These are phyloP conservation scores for Elysia chlorotica DNA, from an alignment of 1,140 invertebrate species.

Conservation along the genomic window DNA sequence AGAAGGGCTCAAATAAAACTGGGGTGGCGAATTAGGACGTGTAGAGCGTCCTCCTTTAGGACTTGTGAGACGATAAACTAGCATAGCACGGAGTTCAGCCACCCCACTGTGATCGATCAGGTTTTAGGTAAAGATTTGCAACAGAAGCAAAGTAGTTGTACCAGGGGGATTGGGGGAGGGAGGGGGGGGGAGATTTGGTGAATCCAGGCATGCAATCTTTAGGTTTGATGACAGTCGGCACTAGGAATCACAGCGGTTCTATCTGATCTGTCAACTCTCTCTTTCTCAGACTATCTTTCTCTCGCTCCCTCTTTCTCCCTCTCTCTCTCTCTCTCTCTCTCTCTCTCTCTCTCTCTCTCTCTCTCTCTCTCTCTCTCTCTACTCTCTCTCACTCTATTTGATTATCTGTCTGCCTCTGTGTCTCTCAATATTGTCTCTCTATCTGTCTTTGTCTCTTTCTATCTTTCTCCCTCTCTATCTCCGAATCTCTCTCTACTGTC, in stretches of 20 bases:
- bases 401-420: neutral
- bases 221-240: too few relatives aligned
- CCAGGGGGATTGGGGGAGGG: neutral
- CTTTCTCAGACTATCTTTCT: neutral
- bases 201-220: neutral
- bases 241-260: neutral
- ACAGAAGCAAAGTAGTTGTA: neutral
- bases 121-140: neutral
- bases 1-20: too few relatives aligned
- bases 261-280: neutral
- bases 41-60: too few relatives aligned
- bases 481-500: too few relatives aligned
- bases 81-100: too few relatives aligned
- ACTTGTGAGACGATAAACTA: too few relatives aligned
- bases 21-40: too few relatives aligned
- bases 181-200: neutral
- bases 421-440: neutral
- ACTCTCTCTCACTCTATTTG: conserved; percentile 8
- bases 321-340: conserved; percentile 18
- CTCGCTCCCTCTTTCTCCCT: neutral
- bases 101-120: too few relatives aligned
- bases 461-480: neutral
- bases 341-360: conserved; percentile 13
- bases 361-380: conserved; percentile 4
- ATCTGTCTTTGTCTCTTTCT: neutral